Conservation (phyloP, 2,113 vertebrate species). For the Phodopus roborovskii region DNA sequence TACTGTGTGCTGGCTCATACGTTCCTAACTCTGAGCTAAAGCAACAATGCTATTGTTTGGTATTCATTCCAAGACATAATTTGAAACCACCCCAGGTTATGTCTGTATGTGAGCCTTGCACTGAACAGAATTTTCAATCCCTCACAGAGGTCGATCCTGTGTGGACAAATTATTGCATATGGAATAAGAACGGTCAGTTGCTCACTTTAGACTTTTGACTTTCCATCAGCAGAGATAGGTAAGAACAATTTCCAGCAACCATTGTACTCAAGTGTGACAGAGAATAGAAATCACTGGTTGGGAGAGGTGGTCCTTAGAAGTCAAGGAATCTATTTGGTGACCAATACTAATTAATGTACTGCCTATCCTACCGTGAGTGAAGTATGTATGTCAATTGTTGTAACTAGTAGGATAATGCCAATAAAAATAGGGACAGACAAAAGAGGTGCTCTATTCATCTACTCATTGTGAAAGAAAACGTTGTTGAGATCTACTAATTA, state of each 20-base stretch:
- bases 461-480: slow-evolving; percentile 56
- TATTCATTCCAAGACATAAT: slow-evolving; percentile 37
- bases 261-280: neutral
- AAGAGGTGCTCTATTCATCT: slow-evolving; percentile 42
- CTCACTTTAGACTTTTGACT: neutral
- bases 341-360: slow-evolving; percentile 19
- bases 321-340: slow-evolving; percentile 31
- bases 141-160: neutral
- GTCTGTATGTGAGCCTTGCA: slow-evolving; percentile 5
- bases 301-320: neutral
- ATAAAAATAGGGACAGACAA: slow-evolving; percentile 28
- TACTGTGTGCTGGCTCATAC: neutral
- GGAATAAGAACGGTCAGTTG: slow-evolving; percentile 23
- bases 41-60: neutral
- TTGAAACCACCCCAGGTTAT: slow-evolving; percentile 38
- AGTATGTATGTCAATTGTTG: neutral
- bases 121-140: neutral
- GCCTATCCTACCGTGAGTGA: slow-evolving; percentile 38
- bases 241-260: neutral
- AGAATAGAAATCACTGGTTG: neutral
- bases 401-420: slow-evolving; percentile 60
- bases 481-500: slow-evolving; percentile 58
- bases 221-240: slow-evolving; percentile 6
- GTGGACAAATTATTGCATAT: slow-evolving; percentile 8
- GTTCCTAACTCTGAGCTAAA: neutral